Percentiles rank a stretch among this genome's conserved stretches.
phyloP scores from a whole-genome alignment of 2,113 vertebrate species.

The Oostethus manadensis region DNA sequence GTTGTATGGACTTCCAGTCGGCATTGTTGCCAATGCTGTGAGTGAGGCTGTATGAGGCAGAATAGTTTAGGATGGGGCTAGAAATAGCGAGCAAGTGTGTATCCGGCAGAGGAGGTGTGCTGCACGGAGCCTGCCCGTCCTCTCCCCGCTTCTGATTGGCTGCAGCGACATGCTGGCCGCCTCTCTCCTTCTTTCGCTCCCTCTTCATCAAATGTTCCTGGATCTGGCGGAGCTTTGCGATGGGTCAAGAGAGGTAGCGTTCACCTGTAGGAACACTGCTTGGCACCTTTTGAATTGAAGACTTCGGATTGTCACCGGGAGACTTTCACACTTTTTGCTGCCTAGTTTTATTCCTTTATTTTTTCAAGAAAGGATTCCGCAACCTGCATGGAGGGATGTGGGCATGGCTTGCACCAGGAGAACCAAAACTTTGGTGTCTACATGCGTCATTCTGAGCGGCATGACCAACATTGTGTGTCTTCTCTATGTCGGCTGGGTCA shows the following conservation, averaged over 20 bases:
- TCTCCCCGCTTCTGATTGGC: constrained; percentile 51
- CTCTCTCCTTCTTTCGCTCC: constrained; percentile 22
- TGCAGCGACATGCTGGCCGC: constrained; percentile 45
- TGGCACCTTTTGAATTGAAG: constrained; percentile 5
- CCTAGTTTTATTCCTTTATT: neutral
- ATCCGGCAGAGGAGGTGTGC: constrained; percentile 21
- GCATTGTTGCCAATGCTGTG: neutral
- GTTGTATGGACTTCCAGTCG: neutral
- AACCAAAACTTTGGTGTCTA: constrained; percentile 99
- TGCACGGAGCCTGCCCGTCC: constrained; percentile 47
- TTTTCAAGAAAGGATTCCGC: constrained; percentile 36
- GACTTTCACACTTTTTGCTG: constrained; percentile 17
- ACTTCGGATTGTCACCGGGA: constrained; percentile 29
- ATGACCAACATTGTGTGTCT: constrained; percentile 98
- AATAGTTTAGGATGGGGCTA: neutral
- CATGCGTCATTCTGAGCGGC: constrained; percentile 97
- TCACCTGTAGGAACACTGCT: constrained; percentile 56
- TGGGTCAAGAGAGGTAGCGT: constrained; percentile 21
- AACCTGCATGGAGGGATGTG: constrained; percentile 86
- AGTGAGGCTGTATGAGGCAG: neutral
- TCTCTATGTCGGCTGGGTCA: constrained; percentile 97
- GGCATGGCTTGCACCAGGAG: constrained; percentile 98
- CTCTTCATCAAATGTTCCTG: constrained; percentile 35
- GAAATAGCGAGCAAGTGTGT: neutral
- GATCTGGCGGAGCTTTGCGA: constrained; percentile 32